phyloP scores from a whole-genome alignment of 2,888 invertebrate species.

The Tachystola acroxantha region DNA sequence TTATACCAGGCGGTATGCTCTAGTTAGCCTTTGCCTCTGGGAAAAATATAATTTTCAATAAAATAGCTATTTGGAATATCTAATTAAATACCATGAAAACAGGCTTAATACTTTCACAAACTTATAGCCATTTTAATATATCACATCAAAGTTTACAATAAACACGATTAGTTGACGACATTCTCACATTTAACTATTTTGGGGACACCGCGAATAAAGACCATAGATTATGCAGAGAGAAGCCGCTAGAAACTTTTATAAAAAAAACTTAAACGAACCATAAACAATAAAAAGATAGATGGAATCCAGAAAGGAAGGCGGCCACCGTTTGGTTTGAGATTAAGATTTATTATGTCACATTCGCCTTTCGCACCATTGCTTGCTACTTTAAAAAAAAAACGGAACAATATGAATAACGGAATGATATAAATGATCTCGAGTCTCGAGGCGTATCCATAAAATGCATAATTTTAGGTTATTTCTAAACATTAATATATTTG shows the following conservation, averaged over 20 bases:
- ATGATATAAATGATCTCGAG: too few species aligned
- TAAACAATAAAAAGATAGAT: conserved; percentile 27
- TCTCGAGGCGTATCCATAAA: too few species aligned
- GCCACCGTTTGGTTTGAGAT: conserved; percentile 46
- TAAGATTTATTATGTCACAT: conserved; percentile 38
- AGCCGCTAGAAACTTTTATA: conserved; percentile 31
- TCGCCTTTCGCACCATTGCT: conserved; percentile 42
- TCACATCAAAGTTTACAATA: conserved; percentile 61
- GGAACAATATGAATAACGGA: too few species aligned
- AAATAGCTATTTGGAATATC: too few species aligned
- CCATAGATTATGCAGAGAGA: conserved; percentile 21
- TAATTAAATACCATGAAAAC: conserved; percentile 1
- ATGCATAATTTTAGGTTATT: too few species aligned
- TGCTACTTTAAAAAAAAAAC: too few species aligned
- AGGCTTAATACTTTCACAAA: conserved; percentile 37
- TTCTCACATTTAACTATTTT: conserved; percentile 29
- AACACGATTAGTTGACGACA: conserved; percentile 33
- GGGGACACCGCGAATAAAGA: conserved; percentile 45
- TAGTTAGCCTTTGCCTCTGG: too few species aligned
- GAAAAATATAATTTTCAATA: too few species aligned
- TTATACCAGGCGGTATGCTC: too few species aligned
- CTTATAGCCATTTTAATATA: conserved; percentile 58
- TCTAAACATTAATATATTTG: too few species aligned
- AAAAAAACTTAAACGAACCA: conserved; percentile 26
- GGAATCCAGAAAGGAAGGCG: conserved; percentile 37